Conservation (phyloP, 2,113 vertebrate genomes). For the Clarias batrachus region DNA sequence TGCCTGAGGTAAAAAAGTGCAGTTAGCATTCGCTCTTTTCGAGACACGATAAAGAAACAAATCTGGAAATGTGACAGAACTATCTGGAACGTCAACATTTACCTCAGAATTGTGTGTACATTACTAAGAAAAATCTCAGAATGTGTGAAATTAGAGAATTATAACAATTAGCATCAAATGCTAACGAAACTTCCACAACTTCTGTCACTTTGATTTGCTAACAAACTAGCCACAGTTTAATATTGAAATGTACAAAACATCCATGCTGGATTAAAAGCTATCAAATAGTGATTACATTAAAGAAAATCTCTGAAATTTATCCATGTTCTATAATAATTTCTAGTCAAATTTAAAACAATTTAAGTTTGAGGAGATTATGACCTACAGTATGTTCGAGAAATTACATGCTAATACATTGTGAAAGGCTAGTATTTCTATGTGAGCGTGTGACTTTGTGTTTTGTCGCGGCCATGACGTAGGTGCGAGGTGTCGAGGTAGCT, state of each 20-base stretch:
- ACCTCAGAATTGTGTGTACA: background rate
- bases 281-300: background rate
- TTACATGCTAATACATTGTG: background rate
- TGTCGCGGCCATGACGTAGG: background rate
- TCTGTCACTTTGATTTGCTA: background rate
- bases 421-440: background rate
- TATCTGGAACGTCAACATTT: background rate
- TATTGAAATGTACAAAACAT: too few relatives aligned
- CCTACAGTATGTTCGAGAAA: background rate
- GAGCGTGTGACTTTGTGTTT: background rate
- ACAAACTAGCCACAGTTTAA: too few relatives aligned
- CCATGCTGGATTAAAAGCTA: too few relatives aligned
- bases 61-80: background rate
- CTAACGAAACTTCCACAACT: background rate
- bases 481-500: background rate
- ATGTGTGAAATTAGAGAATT: background rate
- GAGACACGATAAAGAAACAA: background rate
- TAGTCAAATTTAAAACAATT: too few relatives aligned
- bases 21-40: background rate
- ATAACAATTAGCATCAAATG: background rate
- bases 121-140: background rate
- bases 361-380: background rate
- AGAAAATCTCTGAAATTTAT: background rate
- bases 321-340: background rate
- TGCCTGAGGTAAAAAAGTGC: background rate